Conservation (phyloP, 2,797 vertebrate species). For the Malacoctenus gilli region DNA sequence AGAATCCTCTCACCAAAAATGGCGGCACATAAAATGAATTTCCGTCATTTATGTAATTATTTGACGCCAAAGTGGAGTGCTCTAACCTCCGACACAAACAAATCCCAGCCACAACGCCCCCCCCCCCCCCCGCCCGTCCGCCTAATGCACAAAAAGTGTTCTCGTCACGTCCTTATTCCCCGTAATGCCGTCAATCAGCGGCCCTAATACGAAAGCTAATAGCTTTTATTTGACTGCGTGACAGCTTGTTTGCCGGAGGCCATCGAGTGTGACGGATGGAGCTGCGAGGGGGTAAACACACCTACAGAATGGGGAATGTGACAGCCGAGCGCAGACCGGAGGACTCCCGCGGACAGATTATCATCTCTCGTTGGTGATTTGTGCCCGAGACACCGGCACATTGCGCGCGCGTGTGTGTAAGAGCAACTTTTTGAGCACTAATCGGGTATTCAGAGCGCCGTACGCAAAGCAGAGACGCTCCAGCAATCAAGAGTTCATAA, state of each 20-base stretch:
- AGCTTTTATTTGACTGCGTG: constrained; percentile 43
- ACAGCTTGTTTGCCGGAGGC: constrained; percentile 46
- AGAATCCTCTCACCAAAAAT: too few species aligned
- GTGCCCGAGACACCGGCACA: neutral
- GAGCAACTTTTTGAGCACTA: too few species aligned
- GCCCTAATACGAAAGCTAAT: constrained; percentile 25
- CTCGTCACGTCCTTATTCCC: constrained; percentile 25
- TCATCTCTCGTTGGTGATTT: constrained; percentile 9
- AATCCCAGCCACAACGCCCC: neutral
- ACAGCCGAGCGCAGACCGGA: constrained; percentile 21
- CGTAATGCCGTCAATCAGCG: constrained; percentile 43
- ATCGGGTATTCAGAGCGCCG: too few species aligned
- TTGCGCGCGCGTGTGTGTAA: neutral
- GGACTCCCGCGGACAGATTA: constrained; percentile 15
- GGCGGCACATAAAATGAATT: too few species aligned
- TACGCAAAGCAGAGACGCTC: too few species aligned
- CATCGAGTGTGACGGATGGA: constrained; percentile 40
- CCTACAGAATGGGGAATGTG: constrained; percentile 39
- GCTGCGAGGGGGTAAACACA: constrained; percentile 29
- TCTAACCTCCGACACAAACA: neutral
- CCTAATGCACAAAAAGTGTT: constrained; percentile 8
- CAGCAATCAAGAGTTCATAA: constrained; percentile 15
- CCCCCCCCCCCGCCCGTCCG: neutral
- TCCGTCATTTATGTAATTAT: too few species aligned
- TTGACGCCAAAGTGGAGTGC: neutral